Base-by-base conservation (phyloP, 2,888 invertebrate genomes). In the Trissonchulus sp. region DNA sequence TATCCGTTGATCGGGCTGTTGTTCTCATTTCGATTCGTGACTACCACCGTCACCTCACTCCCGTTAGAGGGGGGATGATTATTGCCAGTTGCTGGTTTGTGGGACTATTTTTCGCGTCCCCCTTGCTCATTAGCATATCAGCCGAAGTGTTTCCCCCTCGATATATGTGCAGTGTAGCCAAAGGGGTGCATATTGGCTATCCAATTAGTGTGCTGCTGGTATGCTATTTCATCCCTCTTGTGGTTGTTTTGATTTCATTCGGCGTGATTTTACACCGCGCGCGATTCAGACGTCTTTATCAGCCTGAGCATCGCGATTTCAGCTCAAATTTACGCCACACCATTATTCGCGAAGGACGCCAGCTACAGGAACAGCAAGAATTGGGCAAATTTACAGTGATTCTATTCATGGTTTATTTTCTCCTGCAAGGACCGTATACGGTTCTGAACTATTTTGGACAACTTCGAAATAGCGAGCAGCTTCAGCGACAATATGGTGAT, bases 141-240 rank as follows among this genome's bases (percentile, higher is more conserved):
- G 77, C 78, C 18, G 72, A 79, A 23, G 77, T 79, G 2, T 80
- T 79, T 74, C 78, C 78, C 1, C 75, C 77, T 2, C 78, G 82
- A 28, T 80, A 80, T 74, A 77, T 79, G 15, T 82, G 82, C 65
- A 75, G 77, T 1, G 74, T 78, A 2, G 75, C 78, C 37, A 78
- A 79, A 73, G 78, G 76, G 0, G 68, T 62, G 15, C 77, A 77
- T 30, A 77, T 78, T 30, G 76, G 73, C 31, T 82, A 82, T 76
- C 76, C 79, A 2, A 65, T 78, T 28, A 63, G 79, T 18, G 73
- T 80, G 18, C 73, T 80, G 1, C 38, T 79, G 18, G 72, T 80
- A 63, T 79, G 81, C 18, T 78, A 79, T 62, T 63, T 78, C 23
- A 2, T 80, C 1, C 80, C 80, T n/a, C 78, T 80, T 62, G 62